Evolutionary conservation across 2,113 vertebrate genomes (phyloP), one percentile per base, ranked within the genome.

Genomic region (Lepus europaeus): DNA sequence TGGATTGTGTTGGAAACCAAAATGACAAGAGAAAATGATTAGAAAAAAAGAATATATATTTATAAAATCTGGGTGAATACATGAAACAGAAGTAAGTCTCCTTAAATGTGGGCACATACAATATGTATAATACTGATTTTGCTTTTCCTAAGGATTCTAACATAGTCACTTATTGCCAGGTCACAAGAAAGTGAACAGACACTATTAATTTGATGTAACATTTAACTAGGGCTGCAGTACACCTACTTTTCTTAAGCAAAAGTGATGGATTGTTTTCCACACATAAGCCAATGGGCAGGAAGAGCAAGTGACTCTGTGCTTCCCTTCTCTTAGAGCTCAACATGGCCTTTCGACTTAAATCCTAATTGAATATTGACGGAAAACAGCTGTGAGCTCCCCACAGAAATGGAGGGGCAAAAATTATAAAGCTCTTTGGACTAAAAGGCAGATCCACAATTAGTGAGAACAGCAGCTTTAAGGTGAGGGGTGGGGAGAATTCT

Each of bases 311-410:
- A 77, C 72, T n/a, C n/a, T 9, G 23, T 39, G 72, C 45, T 29
- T 7, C 12, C 19, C 23, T 22, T 84, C 69, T 61, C 23, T 33
- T 81, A 95, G 77, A 96, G 89, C 70, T 96, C 72, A 56, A n/a
- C 45, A 63, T 0, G 3, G 51, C 45, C 72, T 96, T 85, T 20
- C 0, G 3, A 69, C 80, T 87, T 74, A 93, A 93, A 88, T 61
- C 72, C 56, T 96, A 95, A 97, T 80, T 93, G 92, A 96, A 96
- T 96, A 96, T 94, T 89, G 95, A 95, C 96, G 81, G 74, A 90
- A 95, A 69, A 86, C 49, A 74, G 61, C 79, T 92, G 23, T 91
- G 59, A 39, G 61, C 76, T 79, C 27, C n/a, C 31, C 70, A 83
- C 7, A 94, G 87, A 95, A 77, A 69, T 39, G 25, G 53, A 76